Conservation (phyloP, 2,888 invertebrate species). For the Hemicrepidius hirtus region DNA sequence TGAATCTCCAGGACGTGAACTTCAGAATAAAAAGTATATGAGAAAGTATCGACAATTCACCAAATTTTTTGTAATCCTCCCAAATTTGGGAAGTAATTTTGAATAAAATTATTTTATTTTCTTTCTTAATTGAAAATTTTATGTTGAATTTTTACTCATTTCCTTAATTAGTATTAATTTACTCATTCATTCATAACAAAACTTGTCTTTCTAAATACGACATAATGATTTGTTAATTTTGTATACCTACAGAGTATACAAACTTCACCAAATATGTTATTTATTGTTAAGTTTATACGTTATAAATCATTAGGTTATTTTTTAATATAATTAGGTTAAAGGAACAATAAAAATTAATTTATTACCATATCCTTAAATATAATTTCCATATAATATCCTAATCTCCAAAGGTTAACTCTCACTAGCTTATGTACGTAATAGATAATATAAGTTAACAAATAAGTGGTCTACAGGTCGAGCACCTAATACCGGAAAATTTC, state of each 20-base stretch:
- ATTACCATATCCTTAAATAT: not conserved
- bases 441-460: not conserved
- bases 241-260: not conserved
- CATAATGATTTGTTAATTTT: not conserved
- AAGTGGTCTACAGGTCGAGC: not conserved
- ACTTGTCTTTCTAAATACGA: not conserved
- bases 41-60: too few relatives aligned
- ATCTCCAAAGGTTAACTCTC: conserved; percentile 3
- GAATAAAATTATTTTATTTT: not conserved
- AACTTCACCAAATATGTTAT: conserved; percentile 16
- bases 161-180: not conserved
- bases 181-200: not conserved
- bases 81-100: too few relatives aligned
- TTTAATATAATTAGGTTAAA: conserved; percentile 14
- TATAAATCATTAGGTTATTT: not conserved
- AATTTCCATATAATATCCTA: not conserved
- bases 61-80: too few relatives aligned
- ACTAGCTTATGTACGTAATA: not conserved
- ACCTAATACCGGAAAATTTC: not conserved
- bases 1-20: too few relatives aligned
- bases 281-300: conserved; percentile 16
- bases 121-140: not conserved
- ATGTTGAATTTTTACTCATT: not conserved
- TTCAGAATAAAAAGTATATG: too few relatives aligned
- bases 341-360: conserved; percentile 13